phyloP scores from a whole-genome alignment of 2,797 vertebrate species.

The Erithacus rubecula region DNA sequence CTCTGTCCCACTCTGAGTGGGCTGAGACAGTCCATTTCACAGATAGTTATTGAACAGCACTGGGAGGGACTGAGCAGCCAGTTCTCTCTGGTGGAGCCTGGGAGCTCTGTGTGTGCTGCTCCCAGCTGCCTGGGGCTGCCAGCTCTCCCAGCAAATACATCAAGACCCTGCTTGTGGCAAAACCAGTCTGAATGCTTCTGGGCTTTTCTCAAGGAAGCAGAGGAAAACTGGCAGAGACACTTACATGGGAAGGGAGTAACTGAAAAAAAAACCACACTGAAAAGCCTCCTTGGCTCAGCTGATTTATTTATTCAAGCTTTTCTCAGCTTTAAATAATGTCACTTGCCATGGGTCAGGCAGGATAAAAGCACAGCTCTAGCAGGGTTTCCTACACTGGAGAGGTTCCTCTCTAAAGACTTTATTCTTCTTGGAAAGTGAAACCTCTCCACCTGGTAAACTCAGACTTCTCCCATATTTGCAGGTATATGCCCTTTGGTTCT shows the following conservation, averaged over 20 bases:
- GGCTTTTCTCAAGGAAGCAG: conserved; percentile 10
- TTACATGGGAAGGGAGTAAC: background rate
- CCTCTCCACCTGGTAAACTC: background rate
- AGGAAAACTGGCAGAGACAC: background rate
- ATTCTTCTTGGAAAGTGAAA: background rate
- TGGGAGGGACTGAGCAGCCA: background rate
- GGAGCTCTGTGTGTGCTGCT: background rate
- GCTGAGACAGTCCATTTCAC: background rate
- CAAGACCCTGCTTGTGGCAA: background rate
- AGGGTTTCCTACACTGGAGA: background rate
- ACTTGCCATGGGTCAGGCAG: background rate
- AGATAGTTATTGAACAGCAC: background rate
- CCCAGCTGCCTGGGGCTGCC: background rate
- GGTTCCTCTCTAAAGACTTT: background rate
- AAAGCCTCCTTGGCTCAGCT: background rate
- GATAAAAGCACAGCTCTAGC: background rate
- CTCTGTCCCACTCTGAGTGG: background rate
- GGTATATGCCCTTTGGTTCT: background rate
- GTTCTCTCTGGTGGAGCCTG: background rate
- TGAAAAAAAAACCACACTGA: background rate
- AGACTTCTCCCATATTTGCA: background rate
- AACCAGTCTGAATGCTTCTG: background rate
- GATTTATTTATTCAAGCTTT: conserved; percentile 5
- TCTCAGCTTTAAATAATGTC: background rate
- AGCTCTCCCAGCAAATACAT: background rate